These are phyloP conservation scores for Esox masquinongy DNA, from an alignment of 2,797 vertebrate species.

Conservation along the genomic window DNA sequence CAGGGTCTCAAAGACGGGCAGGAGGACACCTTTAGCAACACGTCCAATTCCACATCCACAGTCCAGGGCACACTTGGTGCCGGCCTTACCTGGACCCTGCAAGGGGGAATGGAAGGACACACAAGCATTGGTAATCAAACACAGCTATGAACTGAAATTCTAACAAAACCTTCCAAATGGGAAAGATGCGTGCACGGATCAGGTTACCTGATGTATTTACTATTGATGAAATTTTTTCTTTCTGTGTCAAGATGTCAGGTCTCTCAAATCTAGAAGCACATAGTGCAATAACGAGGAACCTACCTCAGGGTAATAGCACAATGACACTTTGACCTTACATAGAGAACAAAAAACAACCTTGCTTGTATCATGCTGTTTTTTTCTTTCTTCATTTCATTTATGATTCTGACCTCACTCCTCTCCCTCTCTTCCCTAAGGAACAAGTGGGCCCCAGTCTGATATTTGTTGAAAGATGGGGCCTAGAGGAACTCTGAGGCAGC, in stretches of 20 bases:
- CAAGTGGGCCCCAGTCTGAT: slow-evolving; percentile 39
- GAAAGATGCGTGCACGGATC: slow-evolving; percentile 29
- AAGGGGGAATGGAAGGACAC: background rate
- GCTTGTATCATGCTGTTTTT: slow-evolving; percentile 44
- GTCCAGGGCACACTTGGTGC: slow-evolving; percentile 84
- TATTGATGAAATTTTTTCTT: slow-evolving; percentile 1
- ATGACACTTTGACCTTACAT: slow-evolving; percentile 43
- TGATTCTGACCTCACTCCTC: slow-evolving; percentile 60
- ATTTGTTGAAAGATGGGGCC: slow-evolving; percentile 57
- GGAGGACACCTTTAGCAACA: slow-evolving; percentile 88
- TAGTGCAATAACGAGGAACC: slow-evolving; percentile 31
- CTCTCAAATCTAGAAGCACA: slow-evolving; percentile 29
- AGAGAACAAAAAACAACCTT: slow-evolving; percentile 39
- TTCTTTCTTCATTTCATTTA: slow-evolving; percentile 46
- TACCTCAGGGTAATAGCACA: slow-evolving; percentile 37
- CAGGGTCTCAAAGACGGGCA: slow-evolving; percentile 87
- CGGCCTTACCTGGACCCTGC: slow-evolving; percentile 87
- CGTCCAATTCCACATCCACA: slow-evolving; percentile 93
- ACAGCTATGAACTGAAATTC: background rate
- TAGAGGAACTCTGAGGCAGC: slow-evolving; percentile 51
- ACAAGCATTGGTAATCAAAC: background rate
- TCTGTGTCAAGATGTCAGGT: slow-evolving; percentile 49
- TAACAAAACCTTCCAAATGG: background rate
- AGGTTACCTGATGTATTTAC: slow-evolving; percentile 9
- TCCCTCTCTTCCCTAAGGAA: slow-evolving; percentile 31